Conservation (phyloP, 2,888 invertebrate species). For the Stegophylla sp. region DNA sequence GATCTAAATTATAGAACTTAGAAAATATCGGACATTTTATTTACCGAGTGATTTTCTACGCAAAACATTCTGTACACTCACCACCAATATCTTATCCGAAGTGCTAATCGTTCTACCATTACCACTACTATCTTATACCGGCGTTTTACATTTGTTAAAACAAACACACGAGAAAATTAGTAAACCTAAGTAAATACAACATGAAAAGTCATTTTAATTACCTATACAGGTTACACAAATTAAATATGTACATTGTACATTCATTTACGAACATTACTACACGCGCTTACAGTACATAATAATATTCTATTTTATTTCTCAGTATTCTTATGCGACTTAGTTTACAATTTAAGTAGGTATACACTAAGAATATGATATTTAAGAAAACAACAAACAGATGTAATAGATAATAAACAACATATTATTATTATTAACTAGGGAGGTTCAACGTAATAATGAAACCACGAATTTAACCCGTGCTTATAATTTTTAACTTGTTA, state of each 20-base stretch:
- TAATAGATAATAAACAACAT: background rate
- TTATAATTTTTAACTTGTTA: background rate
- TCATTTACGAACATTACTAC: background rate
- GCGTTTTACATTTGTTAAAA: background rate
- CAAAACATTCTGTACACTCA: no score
- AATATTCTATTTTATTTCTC: background rate
- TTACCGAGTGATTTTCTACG: no score
- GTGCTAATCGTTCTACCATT: no score
- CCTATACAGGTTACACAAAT: background rate
- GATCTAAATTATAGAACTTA: no score
- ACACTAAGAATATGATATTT: background rate
- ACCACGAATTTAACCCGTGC: background rate
- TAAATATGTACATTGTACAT: conserved; percentile 26
- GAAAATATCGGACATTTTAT: no score
- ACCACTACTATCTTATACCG: no score
- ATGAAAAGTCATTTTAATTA: background rate
- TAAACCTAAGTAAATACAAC: conserved; percentile 28
- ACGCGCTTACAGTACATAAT: background rate
- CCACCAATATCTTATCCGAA: no score
- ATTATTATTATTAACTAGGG: background rate
- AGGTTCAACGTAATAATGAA: background rate
- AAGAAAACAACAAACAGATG: background rate
- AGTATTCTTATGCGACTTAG: background rate
- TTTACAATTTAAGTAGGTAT: background rate
- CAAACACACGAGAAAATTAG: conserved; percentile 25